Base-by-base conservation (phyloP, 2,888 invertebrate species). In the Plagodis pulveraria region DNA sequence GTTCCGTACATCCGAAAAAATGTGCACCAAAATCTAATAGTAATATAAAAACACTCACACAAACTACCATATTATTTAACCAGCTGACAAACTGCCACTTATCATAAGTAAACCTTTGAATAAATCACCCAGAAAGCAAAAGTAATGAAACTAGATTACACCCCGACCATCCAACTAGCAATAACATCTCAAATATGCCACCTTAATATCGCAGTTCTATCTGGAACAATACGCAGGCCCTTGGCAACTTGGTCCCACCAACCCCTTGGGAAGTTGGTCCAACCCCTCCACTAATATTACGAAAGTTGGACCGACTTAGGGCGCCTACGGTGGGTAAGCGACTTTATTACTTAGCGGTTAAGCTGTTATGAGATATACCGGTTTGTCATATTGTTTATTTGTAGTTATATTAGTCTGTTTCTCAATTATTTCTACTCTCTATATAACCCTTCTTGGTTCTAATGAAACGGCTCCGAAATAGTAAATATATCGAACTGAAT, bases 251-350 rank as follows among this genome's bases (percentile, higher is more conserved):
- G 22, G 22, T 22, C 22, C 22, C 22, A 22, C 22, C 75, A 43
- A 40, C 10, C 10, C 10, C 40, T 40, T 40, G 10, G 11, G 79
- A 88, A 88, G 80, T 89, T 83, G 63, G 72, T 59, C 68, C 76
- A 55, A 50, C 79, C 79, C 74, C 80, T 75, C 77, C 71, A 74
- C 81, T 81, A 77, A 87, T 89, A 90, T 91, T 90, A 83, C 45
- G 10, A 61, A 61, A 61, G 60, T 61, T 61, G 56, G 49, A 2
- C 56, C 50, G 55, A 59, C 50, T 61, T 61, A 61, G 49, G 45
- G n/a, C 10, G 42, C 51, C 52, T 48, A 52, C 45, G 9, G 56
- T 43, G 32, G 45, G 47, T 55, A 55, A 56, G 49, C 38, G 52
- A 53, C 60, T 56, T 56, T 61, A 61, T 60, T 61, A 56, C 56